A percentile compares a stretch with the other conserved stretches of the same genome.
phyloP scores from a whole-genome alignment of 2,888 invertebrate species.

The Tuta absoluta region DNA sequence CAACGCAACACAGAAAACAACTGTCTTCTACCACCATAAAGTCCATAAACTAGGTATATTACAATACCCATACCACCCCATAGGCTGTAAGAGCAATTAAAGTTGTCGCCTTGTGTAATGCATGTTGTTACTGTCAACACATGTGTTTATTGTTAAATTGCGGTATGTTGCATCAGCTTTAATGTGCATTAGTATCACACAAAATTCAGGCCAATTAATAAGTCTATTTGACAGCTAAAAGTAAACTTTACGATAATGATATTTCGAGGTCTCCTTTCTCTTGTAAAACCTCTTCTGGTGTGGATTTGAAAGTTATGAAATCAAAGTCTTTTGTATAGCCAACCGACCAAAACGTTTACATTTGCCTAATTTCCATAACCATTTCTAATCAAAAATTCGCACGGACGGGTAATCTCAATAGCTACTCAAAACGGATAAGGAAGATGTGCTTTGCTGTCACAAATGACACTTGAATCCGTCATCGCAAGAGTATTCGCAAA shows the following conservation, averaged over 20 bases:
- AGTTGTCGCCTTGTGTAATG: constrained; percentile 15
- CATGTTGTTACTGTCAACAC: constrained; percentile 13
- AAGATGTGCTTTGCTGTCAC: background rate
- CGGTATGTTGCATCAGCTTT: background rate
- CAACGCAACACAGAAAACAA: background rate
- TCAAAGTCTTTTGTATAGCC: background rate
- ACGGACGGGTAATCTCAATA: too few relatives aligned
- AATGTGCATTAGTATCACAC: background rate
- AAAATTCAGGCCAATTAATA: constrained; percentile 1
- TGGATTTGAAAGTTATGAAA: too few relatives aligned
- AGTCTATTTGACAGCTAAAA: too few relatives aligned
- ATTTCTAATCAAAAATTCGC: too few relatives aligned
- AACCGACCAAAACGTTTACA: too few relatives aligned
- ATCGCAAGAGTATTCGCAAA: background rate
- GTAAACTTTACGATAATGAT: too few relatives aligned
- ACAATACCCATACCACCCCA: constrained; percentile 9
- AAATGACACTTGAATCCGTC: background rate
- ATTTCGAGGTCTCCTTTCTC: too few relatives aligned
- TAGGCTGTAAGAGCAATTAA: constrained; percentile 39
- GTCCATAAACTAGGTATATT: background rate
- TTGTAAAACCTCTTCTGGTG: too few relatives aligned
- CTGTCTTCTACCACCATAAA: constrained; percentile 9
- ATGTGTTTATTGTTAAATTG: constrained; percentile 4
- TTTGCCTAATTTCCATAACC: too few relatives aligned
- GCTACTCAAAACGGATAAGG: too few relatives aligned